Percentiles rank a stretch among this genome's conserved stretches.
Conservation (phyloP, 2,888 invertebrate species). For the Aphodius granarius region DNA sequence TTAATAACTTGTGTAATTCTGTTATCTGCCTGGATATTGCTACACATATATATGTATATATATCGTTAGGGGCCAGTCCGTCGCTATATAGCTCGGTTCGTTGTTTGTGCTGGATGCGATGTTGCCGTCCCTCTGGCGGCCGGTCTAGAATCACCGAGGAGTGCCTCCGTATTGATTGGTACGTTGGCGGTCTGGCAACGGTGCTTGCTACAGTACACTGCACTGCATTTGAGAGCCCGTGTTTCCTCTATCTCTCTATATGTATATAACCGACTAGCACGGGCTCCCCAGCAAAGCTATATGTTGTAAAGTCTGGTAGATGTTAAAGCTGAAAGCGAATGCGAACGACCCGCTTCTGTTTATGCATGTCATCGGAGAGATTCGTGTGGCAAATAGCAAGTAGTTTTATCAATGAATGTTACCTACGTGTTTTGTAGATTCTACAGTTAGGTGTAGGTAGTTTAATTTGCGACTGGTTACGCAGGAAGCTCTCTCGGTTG, state of each 20-base stretch:
- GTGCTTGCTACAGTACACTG: constrained; percentile 50
- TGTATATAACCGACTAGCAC: not conserved
- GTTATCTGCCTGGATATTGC: not conserved
- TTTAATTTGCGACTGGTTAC: not conserved
- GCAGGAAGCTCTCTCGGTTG: not conserved
- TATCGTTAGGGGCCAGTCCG: constrained; percentile 15
- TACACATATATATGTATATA: not conserved
- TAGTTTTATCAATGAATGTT: not conserved
- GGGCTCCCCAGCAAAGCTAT: not conserved
- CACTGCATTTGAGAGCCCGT: constrained; percentile 40
- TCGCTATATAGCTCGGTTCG: constrained; percentile 25
- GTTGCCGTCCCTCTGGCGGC: constrained; percentile 40
- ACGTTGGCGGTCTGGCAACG: constrained; percentile 45
- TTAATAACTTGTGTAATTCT: not conserved
- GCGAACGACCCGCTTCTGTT: not conserved
- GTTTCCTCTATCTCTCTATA: not conserved
- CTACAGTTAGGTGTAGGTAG: not conserved
- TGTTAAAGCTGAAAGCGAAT: not conserved
- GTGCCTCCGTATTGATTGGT: constrained; percentile 49
- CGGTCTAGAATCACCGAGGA: constrained; percentile 38
- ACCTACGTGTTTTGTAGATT: not conserved
- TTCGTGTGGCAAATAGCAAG: not conserved
- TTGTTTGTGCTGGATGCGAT: constrained; percentile 28
- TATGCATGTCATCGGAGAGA: not conserved
- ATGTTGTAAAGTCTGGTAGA: not conserved